Evolutionary conservation across 2,113 vertebrate species (phyloP), one percentile per base, ranked within the genome.

Genomic region (Noturus placidus): DNA sequence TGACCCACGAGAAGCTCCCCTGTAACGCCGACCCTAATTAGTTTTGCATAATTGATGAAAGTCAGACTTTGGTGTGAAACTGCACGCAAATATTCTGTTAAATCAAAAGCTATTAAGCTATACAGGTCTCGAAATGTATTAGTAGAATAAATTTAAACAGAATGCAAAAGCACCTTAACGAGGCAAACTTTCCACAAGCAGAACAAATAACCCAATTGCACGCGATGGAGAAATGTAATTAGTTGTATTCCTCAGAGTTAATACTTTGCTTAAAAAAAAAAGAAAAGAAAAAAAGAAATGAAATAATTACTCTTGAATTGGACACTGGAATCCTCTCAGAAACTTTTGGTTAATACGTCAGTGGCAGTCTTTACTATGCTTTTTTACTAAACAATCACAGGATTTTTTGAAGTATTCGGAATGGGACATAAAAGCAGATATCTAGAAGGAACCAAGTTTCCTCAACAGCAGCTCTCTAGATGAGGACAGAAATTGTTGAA

Each of bases 221-320:
- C 33, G 27, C 19, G 46, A n/a, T 57, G 30, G 70, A 56, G 61
- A 25, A 42, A 57, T 59, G 74, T 88, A 85, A 85, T 85, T 88
- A 80, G n/a, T 42, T 77, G 52, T n/a, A 25, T 42, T 46, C 74
- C 82, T 69, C 13, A 72, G 74, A 88, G 76, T 70, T 33, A 65
- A 22, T 14, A 33, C 52, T 67, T 74, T 10, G 17, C 30, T 67
- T 78, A 74, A 88, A 54, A 56, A 88, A n/a, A 83, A n/a, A 30
- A n/a, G 78, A 84, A 61, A 88, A 42, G 22, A 88, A 88, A 42
- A 30, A 88, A 30, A 84, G 46, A 46, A 85, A 84, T 85, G 4
- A 70, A 84, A 59, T 59, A 42, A 84, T 59, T 88, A 46, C 59
- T 42, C 52, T 54, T 35, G 15, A 59, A 30, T 50, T 46, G 57